A percentile compares a stretch with the other conserved stretches of the same genome.
These are phyloP conservation scores for Microctenopoma lineatum DNA, from an alignment of 2,797 vertebrate genomes.

Conservation along the genomic window DNA sequence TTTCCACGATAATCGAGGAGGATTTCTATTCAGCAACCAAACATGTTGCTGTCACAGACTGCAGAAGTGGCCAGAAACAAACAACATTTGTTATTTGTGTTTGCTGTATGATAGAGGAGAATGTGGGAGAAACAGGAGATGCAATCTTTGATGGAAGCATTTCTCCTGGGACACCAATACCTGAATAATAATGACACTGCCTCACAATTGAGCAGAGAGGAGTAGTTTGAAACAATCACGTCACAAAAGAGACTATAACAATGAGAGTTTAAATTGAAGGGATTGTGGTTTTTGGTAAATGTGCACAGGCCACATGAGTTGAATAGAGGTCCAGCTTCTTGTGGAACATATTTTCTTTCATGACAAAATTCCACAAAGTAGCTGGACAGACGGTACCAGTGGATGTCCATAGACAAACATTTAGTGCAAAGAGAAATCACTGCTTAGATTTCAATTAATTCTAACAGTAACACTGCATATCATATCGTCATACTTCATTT, in stretches of 20 bases:
- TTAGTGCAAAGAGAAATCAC: background rate
- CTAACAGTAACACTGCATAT: conserved; percentile 2
- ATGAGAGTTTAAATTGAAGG: conserved; percentile 51
- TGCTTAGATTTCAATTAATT: conserved; percentile 11
- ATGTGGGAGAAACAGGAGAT: conserved; percentile 50
- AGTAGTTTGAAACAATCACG: conserved; percentile 53
- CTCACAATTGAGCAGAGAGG: conserved; percentile 59
- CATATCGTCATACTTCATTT: conserved; percentile 16
- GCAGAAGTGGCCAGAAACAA: conserved; percentile 41
- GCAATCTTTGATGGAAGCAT: conserved; percentile 44
- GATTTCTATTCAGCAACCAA: conserved; percentile 52
- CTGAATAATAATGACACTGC: conserved; percentile 64
- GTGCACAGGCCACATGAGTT: conserved; percentile 50
- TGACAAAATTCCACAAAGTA: conserved; percentile 12
- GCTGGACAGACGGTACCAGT: conserved; percentile 17
- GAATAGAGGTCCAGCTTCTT: conserved; percentile 25
- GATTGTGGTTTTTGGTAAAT: conserved; percentile 60
- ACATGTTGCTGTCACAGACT: conserved; percentile 49
- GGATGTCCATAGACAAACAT: background rate
- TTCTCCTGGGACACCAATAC: conserved; percentile 60
- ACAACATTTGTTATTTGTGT: conserved; percentile 51
- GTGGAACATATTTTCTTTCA: conserved; percentile 14
- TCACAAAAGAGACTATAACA: conserved; percentile 57
- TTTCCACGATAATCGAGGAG: conserved; percentile 29
- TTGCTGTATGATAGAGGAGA: conserved; percentile 54